Evolutionary conservation across 2,888 invertebrate genomes (phyloP).

Genomic region (Malthinus seriepunctatus): DNA sequence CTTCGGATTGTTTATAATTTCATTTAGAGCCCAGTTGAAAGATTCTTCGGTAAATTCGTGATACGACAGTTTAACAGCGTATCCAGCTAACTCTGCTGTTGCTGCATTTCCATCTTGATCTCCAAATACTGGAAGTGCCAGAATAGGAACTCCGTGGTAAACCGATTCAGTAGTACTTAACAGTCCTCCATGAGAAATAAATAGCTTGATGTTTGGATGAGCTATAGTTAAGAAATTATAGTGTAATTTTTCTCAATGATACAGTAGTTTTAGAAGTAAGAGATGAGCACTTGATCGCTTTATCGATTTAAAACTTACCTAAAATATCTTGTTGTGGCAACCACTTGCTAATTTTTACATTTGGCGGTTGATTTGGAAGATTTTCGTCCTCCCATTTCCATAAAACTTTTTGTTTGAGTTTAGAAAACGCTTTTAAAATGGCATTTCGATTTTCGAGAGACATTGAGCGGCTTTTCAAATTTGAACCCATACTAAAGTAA

Average conservation of each 20-base stretch:
- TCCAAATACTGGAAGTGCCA: constrained; percentile 57
- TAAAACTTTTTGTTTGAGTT: constrained; percentile 64
- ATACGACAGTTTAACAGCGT: constrained; percentile 49
- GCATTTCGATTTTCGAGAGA: constrained; percentile 57
- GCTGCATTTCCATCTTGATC: constrained; percentile 57
- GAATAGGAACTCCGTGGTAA: constrained; percentile 54
- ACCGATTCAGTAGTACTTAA: constrained; percentile 61
- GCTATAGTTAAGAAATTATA: constrained; percentile 41
- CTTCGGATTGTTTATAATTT: constrained; percentile 48
- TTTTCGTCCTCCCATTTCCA: constrained; percentile 70
- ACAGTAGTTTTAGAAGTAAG: not conserved
- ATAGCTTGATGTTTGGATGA: constrained; percentile 59
- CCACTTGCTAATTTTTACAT: constrained; percentile 37
- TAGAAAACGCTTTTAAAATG: constrained; percentile 61
- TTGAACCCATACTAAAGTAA: constrained; percentile 65
- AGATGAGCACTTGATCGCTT: not conserved
- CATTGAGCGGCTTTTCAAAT: constrained; percentile 60
- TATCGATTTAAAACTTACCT: constrained; percentile 29
- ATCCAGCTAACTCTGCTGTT: constrained; percentile 51
- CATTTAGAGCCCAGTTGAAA: constrained; percentile 49
- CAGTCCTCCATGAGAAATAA: constrained; percentile 64
- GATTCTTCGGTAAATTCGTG: constrained; percentile 51
- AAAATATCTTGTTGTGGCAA: constrained; percentile 45
- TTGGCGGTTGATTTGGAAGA: constrained; percentile 32
- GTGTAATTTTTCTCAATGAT: too few relatives aligned